These are phyloP conservation scores for Hemichromis elongatus DNA, from an alignment of 2,113 vertebrate species.

Conservation along the genomic window DNA sequence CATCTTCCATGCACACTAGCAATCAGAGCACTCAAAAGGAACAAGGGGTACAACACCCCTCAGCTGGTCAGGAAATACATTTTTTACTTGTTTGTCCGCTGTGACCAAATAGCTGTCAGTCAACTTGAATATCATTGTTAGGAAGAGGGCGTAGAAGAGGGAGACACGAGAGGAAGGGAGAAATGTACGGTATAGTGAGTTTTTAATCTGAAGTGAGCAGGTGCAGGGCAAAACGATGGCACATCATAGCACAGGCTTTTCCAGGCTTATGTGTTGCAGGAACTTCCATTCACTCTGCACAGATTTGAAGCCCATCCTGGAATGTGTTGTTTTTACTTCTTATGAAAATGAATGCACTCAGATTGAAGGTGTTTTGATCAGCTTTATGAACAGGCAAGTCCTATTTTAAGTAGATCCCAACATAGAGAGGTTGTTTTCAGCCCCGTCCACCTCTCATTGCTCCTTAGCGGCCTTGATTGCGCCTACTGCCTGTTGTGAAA, in stretches of 20 bases:
- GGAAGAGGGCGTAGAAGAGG: accelerated
- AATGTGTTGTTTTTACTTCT: neutral
- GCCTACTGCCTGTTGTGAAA: neutral
- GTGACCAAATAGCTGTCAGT: neutral
- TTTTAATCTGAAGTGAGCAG: neutral
- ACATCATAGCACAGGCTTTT: neutral
- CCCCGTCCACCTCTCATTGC: neutral
- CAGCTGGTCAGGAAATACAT: neutral
- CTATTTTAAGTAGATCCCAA: neutral
- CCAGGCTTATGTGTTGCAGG: accelerated
- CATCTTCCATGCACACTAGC: neutral
- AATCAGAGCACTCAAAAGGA: neutral
- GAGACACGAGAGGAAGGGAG: neutral
- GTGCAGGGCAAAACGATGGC: neutral
- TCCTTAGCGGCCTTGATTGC: neutral
- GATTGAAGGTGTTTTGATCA: neutral
- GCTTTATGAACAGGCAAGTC: neutral
- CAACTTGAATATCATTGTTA: neutral
- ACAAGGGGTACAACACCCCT: accelerated
- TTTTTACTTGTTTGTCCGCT: neutral
- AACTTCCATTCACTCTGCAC: neutral
- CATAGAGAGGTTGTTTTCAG: neutral
- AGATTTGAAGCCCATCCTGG: neutral
- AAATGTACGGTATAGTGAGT: accelerated
- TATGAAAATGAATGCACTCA: neutral